phyloP scores from a whole-genome alignment of 35 echinoderm and acorn worm genomes.

The Apostichopus japonicus region DNA sequence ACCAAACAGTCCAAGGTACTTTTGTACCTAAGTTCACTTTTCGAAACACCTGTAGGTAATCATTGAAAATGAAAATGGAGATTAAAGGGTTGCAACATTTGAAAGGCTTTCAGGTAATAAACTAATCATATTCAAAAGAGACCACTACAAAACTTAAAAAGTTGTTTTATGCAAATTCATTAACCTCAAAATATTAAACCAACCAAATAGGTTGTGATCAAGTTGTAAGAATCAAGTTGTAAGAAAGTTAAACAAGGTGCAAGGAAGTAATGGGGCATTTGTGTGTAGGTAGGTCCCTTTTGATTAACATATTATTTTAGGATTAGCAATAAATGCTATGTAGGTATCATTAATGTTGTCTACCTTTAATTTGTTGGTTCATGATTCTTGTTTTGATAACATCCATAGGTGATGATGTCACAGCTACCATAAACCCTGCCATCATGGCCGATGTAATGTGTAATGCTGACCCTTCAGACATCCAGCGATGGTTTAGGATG shows the following conservation, averaged over 20 bases:
- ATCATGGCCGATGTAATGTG: conserved; percentile 84
- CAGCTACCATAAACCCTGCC: conserved; percentile 85
- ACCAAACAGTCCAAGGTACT: conserved; percentile 83
- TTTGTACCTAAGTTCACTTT: conserved; percentile 72
- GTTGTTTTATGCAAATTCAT: too few relatives aligned
- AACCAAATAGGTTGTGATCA: too few relatives aligned
- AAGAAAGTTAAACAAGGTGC: too few relatives aligned
- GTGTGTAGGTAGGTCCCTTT: too few relatives aligned
- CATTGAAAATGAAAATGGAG: background rate
- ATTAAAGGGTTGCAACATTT: background rate
- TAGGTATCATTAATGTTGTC: background rate
- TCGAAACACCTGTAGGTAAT: conserved; percentile 68
- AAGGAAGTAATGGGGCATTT: too few relatives aligned
- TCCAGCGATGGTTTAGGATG: conserved; percentile 75
- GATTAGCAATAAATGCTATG: too few relatives aligned
- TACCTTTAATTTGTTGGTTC: conserved; percentile 97
- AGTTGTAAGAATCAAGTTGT: too few relatives aligned
- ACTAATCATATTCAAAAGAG: too few relatives aligned
- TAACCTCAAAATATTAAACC: too few relatives aligned
- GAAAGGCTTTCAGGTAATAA: background rate
- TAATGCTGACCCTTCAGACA: conserved; percentile 82
- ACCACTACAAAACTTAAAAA: too few relatives aligned
- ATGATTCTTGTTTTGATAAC: conserved; percentile 97
- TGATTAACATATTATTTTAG: too few relatives aligned
- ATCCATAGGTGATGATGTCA: conserved; percentile 87